Conservation (phyloP, 2,113 vertebrate genomes). For the Spilogale gracilis region DNA sequence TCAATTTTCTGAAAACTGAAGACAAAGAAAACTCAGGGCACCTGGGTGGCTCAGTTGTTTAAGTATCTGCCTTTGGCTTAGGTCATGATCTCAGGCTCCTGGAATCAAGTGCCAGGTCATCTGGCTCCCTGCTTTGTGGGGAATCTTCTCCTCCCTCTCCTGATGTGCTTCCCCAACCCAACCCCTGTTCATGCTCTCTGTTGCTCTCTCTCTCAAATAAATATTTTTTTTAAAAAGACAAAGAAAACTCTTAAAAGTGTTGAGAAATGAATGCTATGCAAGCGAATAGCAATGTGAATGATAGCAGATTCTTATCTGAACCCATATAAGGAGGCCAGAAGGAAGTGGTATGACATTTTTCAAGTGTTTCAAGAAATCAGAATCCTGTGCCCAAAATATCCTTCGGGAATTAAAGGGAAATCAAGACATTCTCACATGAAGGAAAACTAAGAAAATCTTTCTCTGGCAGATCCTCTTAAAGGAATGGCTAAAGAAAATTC, state of each 20-base stretch:
- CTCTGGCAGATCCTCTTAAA: neutral
- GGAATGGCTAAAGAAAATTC: neutral
- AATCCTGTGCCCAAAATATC: neutral
- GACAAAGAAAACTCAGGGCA: neutral
- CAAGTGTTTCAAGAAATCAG: neutral
- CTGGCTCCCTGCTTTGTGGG: neutral
- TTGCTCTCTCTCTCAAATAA: neutral
- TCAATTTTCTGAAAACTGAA: neutral
- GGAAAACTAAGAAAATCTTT: neutral
- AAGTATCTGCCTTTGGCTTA: neutral
- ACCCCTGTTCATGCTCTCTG: neutral
- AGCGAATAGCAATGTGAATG: neutral
- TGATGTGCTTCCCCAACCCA: neutral
- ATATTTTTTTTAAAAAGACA: neutral
- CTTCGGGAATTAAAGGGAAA: neutral
- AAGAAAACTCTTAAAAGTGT: neutral
- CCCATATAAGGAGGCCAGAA: neutral
- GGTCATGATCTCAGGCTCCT: neutral
- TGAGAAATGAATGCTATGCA: neutral
- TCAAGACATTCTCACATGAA: neutral
- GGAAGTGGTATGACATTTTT: neutral
- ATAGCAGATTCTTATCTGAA: neutral
- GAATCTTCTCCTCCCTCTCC: neutral
- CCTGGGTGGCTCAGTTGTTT: neutral
- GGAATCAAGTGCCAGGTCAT: neutral